These are phyloP conservation scores for Nibea coibor DNA, from an alignment of 2,113 vertebrate species.

Conservation along the genomic window DNA sequence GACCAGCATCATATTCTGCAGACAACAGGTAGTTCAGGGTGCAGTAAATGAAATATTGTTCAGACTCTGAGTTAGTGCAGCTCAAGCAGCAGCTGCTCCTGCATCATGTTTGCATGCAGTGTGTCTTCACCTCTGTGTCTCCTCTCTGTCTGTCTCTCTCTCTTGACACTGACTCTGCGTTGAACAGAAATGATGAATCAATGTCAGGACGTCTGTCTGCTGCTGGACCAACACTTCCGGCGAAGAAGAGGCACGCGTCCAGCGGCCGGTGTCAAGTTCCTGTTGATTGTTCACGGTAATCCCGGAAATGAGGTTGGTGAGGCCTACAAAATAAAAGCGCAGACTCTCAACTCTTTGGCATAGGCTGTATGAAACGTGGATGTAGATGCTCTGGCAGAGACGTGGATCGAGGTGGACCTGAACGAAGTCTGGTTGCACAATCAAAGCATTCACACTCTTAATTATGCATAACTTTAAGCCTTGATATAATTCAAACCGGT, in stretches of 20 bases:
- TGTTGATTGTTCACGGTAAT: not conserved
- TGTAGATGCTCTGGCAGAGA: too few relatives aligned
- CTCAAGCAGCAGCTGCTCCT: not conserved
- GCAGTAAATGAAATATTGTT: not conserved
- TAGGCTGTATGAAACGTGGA: too few relatives aligned
- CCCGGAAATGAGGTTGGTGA: not conserved
- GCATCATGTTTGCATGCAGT: not conserved
- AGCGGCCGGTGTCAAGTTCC: slow-evolving; percentile 10
- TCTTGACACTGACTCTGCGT: not conserved
- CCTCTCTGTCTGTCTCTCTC: not conserved
- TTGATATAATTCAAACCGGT: too few relatives aligned
- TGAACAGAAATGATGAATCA: not conserved
- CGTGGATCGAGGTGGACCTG: too few relatives aligned
- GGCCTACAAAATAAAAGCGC: slow-evolving; percentile 46
- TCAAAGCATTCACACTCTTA: too few relatives aligned
- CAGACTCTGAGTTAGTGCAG: not conserved
- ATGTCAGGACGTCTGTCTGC: slow-evolving; percentile 70
- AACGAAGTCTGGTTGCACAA: too few relatives aligned
- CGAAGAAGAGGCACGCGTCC: slow-evolving; percentile 84
- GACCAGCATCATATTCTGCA: too few relatives aligned
- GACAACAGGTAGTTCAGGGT: not conserved
- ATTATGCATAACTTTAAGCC: too few relatives aligned
- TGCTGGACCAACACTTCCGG: slow-evolving; percentile 88
- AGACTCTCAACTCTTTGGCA: not conserved
- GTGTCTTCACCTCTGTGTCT: rapidly evolving